These are phyloP conservation scores for Pterois miles DNA, from an alignment of 2,797 vertebrate species.

Conservation along the genomic window DNA sequence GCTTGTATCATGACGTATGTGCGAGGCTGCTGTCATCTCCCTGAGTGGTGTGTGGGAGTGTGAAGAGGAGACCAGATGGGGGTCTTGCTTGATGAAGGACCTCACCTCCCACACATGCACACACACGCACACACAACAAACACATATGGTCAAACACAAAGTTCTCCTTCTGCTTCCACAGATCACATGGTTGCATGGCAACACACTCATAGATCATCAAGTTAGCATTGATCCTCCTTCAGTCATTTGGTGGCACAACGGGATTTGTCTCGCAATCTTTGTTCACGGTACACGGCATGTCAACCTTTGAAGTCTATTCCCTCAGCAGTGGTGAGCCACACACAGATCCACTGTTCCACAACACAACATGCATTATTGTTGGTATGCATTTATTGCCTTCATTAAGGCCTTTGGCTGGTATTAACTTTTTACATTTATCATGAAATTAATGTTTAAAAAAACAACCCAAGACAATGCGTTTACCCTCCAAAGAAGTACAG, in stretches of 20 bases:
- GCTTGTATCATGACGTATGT: conserved; percentile 49
- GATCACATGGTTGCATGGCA: conserved; percentile 68
- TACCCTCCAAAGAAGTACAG: background rate
- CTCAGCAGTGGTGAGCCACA: background rate
- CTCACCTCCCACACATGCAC: conserved; percentile 57
- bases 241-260: conserved; percentile 26
- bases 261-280: conserved; percentile 30
- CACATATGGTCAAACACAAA: conserved; percentile 22
- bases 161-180: conserved; percentile 35
- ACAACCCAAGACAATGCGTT: background rate
- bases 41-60: conserved; percentile 67
- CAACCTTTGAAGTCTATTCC: conserved; percentile 6
- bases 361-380: background rate
- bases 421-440: conserved; percentile 4
- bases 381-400: conserved; percentile 2
- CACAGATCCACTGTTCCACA: conserved; percentile 2
- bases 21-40: conserved; percentile 60
- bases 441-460: background rate
- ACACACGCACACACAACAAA: background rate
- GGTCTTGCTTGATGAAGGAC: conserved; percentile 67
- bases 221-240: conserved; percentile 58
- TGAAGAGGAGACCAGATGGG: conserved; percentile 74
- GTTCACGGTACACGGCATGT: conserved; percentile 20
- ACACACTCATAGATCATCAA: conserved; percentile 48
- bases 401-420: background rate